phyloP scores from a whole-genome alignment of 2,888 invertebrate species.

The Alviniconcha strummeri region DNA sequence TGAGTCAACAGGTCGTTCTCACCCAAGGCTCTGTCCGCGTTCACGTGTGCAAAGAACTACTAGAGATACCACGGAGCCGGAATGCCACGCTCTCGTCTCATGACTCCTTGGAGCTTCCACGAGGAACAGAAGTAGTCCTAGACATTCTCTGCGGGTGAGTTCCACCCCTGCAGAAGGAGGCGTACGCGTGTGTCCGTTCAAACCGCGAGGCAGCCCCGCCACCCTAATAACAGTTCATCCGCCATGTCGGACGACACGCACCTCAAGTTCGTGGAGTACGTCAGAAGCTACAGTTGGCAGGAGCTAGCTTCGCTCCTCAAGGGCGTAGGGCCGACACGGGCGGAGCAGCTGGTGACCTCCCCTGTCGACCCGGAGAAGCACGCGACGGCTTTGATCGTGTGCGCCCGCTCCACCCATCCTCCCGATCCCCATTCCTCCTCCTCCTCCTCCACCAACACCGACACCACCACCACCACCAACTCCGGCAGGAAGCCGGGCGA shows the following conservation, averaged over 20 bases:
- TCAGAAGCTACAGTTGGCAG: conserved; percentile 16
- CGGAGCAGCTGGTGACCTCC: conserved; percentile 19
- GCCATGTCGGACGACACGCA: conserved; percentile 42
- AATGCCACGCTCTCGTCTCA: neutral
- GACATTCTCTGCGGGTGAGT: conserved; percentile 33
- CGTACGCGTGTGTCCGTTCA: conserved; percentile 31
- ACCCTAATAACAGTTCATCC: neutral
- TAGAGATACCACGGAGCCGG: neutral
- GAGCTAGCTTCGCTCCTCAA: neutral
- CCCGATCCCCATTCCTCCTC: neutral
- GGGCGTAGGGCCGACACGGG: neutral
- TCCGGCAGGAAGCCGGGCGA: neutral
- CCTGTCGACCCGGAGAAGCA: conserved; percentile 12
- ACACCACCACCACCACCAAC: neutral
- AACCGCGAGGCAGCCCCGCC: conserved; percentile 32
- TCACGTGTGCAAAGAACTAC: too few relatives aligned
- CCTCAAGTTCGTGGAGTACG: conserved; percentile 37
- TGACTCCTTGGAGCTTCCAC: neutral
- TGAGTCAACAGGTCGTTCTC: too few relatives aligned
- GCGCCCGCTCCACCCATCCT: conserved; percentile 2
- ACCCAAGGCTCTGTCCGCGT: too few relatives aligned
- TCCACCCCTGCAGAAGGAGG: conserved; percentile 49
- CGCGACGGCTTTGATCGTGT: conserved; percentile 24
- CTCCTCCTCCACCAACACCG: neutral
- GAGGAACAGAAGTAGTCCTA: neutral